phyloP scores from a whole-genome alignment of 2,888 invertebrate species.

The Yponomeuta evonymella region DNA sequence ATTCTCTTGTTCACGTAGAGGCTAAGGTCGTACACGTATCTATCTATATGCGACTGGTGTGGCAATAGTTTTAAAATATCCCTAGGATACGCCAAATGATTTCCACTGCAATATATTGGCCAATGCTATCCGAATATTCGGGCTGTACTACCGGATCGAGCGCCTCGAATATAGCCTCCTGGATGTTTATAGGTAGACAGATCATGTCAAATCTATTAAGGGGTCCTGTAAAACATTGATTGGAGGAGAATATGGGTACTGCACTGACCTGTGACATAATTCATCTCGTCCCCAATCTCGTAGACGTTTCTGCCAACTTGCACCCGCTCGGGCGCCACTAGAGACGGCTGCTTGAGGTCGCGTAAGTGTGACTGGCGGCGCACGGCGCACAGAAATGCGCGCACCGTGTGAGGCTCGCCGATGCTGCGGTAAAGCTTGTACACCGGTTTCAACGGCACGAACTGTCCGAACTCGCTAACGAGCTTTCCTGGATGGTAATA shows the following conservation, averaged over 20 bases:
- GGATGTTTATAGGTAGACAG: too few species aligned
- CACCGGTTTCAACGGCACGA: conserved; percentile 57
- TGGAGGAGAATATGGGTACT: neutral
- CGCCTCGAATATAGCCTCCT: too few species aligned
- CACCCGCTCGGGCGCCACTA: conserved; percentile 31
- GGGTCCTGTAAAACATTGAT: too few species aligned
- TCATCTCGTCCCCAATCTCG: conserved; percentile 51
- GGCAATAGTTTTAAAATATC: too few species aligned
- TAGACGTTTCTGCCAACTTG: conserved; percentile 51
- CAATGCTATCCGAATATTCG: too few species aligned
- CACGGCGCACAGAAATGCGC: conserved; percentile 49
- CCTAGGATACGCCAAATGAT: too few species aligned
- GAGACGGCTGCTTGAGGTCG: conserved; percentile 29
- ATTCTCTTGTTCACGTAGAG: too few species aligned
- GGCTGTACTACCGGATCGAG: too few species aligned
- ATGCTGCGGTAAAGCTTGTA: conserved; percentile 61
- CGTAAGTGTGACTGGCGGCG: conserved; percentile 39
- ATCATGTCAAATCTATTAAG: too few species aligned
- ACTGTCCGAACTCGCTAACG: conserved; percentile 44
- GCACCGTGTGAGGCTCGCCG: conserved; percentile 66
- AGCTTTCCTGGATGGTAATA: conserved; percentile 39
- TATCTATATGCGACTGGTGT: too few species aligned
- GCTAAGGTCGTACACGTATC: too few species aligned
- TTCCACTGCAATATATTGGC: too few species aligned
- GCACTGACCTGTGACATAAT: conserved; percentile 43